A percentile compares a stretch with the other conserved stretches of the same genome.
Conservation (phyloP, 1,140 invertebrate genomes). For the Scaptomyza pallida region DNA sequence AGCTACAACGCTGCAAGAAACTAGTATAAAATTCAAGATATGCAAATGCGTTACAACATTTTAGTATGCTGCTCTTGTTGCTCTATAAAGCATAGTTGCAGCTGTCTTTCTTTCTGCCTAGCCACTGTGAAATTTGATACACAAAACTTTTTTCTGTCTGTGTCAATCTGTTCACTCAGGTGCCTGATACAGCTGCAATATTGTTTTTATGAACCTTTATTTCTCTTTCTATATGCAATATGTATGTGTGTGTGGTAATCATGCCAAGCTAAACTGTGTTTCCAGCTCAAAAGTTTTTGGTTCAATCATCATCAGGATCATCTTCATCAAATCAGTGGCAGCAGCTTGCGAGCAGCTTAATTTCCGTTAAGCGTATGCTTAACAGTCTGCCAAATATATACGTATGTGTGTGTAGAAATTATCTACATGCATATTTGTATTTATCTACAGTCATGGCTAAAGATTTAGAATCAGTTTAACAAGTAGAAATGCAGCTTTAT, state of each 20-base stretch:
- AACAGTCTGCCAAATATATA: conserved; percentile 6
- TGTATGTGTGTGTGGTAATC: conserved; percentile 11
- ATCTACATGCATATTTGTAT: neutral
- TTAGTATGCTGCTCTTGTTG: neutral
- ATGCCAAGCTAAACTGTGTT: conserved; percentile 14
- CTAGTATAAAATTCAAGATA: neutral
- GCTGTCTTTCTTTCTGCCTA: neutral
- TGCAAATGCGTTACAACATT: neutral
- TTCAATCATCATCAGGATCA: conserved; percentile 15
- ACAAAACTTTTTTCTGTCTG: conserved; percentile 2
- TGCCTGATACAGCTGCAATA: conserved; percentile 33
- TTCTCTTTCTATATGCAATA: neutral
- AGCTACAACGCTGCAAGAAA: too few relatives aligned
- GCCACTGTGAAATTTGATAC: conserved; percentile 1
- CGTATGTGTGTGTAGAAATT: too few relatives aligned
- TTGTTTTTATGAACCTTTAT: conserved; percentile 17
- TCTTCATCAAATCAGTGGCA: neutral
- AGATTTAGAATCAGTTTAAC: neutral
- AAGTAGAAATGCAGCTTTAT: too few relatives aligned
- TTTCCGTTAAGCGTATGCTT: conserved; percentile 44
- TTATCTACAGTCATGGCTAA: neutral
- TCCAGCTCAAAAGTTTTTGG: conserved; percentile 30
- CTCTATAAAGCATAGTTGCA: neutral
- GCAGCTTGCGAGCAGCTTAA: conserved; percentile 43
- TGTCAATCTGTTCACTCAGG: conserved; percentile 18